Base-by-base conservation (phyloP, 2,888 invertebrate species). In the Apodemia duryi region DNA sequence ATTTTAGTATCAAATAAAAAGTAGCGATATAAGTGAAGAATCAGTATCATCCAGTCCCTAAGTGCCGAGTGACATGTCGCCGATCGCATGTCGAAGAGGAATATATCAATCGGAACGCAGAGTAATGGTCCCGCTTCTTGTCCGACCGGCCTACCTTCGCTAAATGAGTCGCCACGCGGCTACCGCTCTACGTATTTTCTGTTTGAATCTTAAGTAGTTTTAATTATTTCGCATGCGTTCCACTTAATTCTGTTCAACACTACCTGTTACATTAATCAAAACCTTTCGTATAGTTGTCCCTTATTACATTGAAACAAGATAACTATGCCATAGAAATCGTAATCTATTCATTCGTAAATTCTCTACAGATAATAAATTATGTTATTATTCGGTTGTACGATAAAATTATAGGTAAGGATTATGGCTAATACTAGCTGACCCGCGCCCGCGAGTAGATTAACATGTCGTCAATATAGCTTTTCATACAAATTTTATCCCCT, bases 181-280 rank as follows among this genome's bases (percentile, higher is more conserved):
- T 84, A 80, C 87, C 77, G 83, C 76, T 72, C 72, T 72, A 73
- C 74, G 29, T 32, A 84, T 83, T 85, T 84, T 84, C 86, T 80
- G 85, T 79, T 85, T 87, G 88, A 89, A 90, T 90, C 82, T 88
- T 87, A 91, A 91, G 85, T 89, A 89, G 88, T 88, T 90, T 91
- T 88, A 90, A 91, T 90, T 88, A 91, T 88, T 87, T 87, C 80
- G 83, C 84, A 79, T 80, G 77, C 78, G 85, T 74, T 77, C 79
- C 79, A 86, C 83, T 84, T 77, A 75, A 77, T 75, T 77, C 73
- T 75, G 77, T 76, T 46, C 51, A 65, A 65, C 65, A 67, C 60
- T 54, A 54, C 54, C 54, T 46, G 62, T 21, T 38, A 54, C 41
- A 61, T 64, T 64, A 60, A 64, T 64, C 61, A 64, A 61, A 57